phyloP scores from a whole-genome alignment of 2,888 invertebrate genomes.

The Morpho helenor region DNA sequence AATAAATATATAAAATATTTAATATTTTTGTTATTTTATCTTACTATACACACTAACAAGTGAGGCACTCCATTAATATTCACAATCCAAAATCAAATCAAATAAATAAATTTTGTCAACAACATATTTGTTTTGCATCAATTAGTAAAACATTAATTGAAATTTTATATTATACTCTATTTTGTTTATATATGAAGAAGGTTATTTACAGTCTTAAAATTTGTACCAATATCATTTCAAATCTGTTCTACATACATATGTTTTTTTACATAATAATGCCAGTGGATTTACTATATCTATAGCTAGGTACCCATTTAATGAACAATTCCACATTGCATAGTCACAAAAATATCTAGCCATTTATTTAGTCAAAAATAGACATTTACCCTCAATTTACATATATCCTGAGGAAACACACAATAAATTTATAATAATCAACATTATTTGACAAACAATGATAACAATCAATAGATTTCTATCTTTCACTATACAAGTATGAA shows the following conservation, averaged over 20 bases:
- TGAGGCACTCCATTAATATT: conserved; percentile 12
- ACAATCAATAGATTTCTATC: conserved; percentile 70
- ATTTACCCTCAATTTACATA: conserved; percentile 63
- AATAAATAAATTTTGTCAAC: neutral
- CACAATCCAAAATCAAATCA: conserved; percentile 1
- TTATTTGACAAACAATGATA: conserved; percentile 74
- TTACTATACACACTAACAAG: conserved; percentile 12
- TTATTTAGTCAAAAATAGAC: conserved; percentile 72
- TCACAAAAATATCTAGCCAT: conserved; percentile 72
- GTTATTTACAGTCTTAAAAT: conserved; percentile 69
- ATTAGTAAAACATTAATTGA: conserved; percentile 27
- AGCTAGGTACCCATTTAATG: conserved; percentile 63
- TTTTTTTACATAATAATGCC: conserved; percentile 42
- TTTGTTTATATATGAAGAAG: conserved; percentile 34
- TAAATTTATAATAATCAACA: conserved; percentile 75
- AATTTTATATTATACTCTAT: conserved; percentile 23
- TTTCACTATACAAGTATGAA: conserved; percentile 65
- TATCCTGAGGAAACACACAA: conserved; percentile 69
- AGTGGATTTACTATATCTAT: conserved; percentile 55
- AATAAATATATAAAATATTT: conserved; percentile 4
- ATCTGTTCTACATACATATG: conserved; percentile 48
- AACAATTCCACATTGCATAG: conserved; percentile 66
- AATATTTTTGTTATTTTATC: conserved; percentile 6
- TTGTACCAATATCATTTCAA: conserved; percentile 64
- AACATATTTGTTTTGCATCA: conserved; percentile 13